These are phyloP conservation scores for Cebidichthys violaceus DNA, from an alignment of 2,113 vertebrate species.

Conservation along the genomic window DNA sequence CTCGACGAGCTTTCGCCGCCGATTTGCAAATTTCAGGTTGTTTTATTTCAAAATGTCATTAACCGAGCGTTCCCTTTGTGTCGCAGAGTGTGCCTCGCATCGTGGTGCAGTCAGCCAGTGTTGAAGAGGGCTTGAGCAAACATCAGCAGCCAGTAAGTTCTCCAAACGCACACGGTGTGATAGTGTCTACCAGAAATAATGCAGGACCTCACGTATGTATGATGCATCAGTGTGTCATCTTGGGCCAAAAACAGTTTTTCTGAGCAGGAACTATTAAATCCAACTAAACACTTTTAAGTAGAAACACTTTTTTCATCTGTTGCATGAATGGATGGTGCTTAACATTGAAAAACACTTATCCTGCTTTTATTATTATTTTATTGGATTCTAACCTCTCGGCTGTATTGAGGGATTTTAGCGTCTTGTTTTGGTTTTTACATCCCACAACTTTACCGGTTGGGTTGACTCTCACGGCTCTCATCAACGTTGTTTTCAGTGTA, in stretches of 20 bases:
- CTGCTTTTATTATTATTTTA: background rate
- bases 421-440: background rate
- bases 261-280: background rate
- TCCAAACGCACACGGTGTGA: background rate
- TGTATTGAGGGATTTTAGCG: background rate
- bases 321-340: too few species aligned
- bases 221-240: too few species aligned
- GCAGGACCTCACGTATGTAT: background rate
- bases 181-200: background rate
- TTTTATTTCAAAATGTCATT: slow-evolving; percentile 1
- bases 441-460: background rate
- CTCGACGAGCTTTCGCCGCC: background rate
- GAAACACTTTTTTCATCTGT: too few species aligned
- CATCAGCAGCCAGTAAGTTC: slow-evolving; percentile 69
- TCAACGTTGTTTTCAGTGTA: background rate
- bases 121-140: slow-evolving; percentile 73
- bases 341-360: too few species aligned
- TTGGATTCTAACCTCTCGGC: background rate
- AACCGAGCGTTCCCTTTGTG: background rate
- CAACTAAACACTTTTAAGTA: background rate
- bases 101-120: slow-evolving; percentile 80
- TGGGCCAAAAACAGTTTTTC: too few species aligned
- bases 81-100: slow-evolving; percentile 78
- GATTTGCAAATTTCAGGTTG: background rate
- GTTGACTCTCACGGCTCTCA: background rate